phyloP scores from a whole-genome alignment of 2,888 invertebrate genomes.

The Oxystoma pomonae region DNA sequence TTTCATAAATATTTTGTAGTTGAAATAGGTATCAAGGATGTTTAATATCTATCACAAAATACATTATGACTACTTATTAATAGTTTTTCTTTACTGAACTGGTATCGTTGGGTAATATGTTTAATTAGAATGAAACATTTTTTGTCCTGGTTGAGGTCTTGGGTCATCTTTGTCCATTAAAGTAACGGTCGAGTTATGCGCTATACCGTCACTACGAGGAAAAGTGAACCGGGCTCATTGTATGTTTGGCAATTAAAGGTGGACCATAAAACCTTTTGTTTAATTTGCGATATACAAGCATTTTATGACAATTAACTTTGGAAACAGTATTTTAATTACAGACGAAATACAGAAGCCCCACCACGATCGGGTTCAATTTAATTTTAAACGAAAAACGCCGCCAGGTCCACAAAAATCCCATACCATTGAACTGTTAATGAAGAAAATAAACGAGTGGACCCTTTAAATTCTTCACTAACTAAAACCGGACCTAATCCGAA shows the following conservation, averaged over 20 bases:
- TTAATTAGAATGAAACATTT: too few species aligned
- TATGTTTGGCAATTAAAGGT: constrained; percentile 14
- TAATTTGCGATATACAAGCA: constrained; percentile 24
- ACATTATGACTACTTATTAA: too few species aligned
- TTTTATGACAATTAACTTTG: constrained; percentile 25
- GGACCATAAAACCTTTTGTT: constrained; percentile 17
- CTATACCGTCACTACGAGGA: neutral
- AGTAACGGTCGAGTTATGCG: neutral
- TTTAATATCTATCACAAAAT: too few species aligned
- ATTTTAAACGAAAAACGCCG: constrained; percentile 16
- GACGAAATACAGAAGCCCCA: constrained; percentile 23
- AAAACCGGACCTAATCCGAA: constrained; percentile 36
- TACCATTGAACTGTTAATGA: constrained; percentile 35
- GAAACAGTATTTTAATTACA: constrained; percentile 31
- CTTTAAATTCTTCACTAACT: constrained; percentile 38
- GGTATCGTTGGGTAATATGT: too few species aligned
- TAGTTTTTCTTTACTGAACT: too few species aligned
- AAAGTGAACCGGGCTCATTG: constrained; percentile 10
- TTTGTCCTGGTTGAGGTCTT: too few species aligned
- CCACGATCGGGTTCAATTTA: constrained; percentile 23
- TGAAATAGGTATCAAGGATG: neutral
- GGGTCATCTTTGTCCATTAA: too few species aligned
- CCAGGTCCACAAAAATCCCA: too few species aligned
- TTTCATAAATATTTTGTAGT: neutral
- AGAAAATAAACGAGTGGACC: constrained; percentile 35